Base-by-base conservation (phyloP, 2,113 vertebrate species). In the Ahaetulla prasina region DNA sequence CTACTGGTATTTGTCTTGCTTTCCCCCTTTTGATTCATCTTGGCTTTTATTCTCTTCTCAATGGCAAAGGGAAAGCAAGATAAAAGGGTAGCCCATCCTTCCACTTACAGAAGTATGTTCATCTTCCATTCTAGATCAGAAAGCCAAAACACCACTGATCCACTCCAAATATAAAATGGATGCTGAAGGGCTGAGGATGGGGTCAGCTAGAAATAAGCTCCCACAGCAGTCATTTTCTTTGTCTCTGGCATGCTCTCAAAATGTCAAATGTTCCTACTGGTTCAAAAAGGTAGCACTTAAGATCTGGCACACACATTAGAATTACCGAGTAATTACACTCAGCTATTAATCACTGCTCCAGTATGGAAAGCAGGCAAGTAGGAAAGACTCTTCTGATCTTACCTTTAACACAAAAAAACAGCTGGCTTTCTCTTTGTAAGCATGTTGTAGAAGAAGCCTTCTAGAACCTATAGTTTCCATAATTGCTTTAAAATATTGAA, bases 371-470 rank as follows among this genome's bases (percentile, higher is more conserved):
- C 43, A 30, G 47, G 22, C 16, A 25, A 27, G 12, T 20, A 35
- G 60, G 20, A n/a, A 20, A 30, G 35, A 50, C 27, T 80, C 68
- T 7, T 80, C 68, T 80, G 68, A 80, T 43, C 74, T 80, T 80
- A 80, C 74, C 74, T 80, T 80, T 47, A 25, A 85, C 52, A 52
- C 8, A 39, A 8, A 22, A 49, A 11, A 80, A 18, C 23, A 47
- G 11, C 45, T 8, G 0, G 10, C 86, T 53, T 86, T 49, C 93
- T 87, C 84, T 43, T 1, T 8, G 7, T 57, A 43, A 80, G 43
- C 23, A 5, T 85, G 49, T 54, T 92, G 92, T 0, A 0, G 50
- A 43, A 47, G 89, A 92, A 57, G 55, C 0, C 1, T 30, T 30
- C 0, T 52, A 57, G 0, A 0, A 88, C 52, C 25, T 55, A 6